Evolutionary conservation across 2,797 vertebrate species (phyloP), one percentile per base, ranked within the genome.

Genomic region (Syngnathus acus): DNA sequence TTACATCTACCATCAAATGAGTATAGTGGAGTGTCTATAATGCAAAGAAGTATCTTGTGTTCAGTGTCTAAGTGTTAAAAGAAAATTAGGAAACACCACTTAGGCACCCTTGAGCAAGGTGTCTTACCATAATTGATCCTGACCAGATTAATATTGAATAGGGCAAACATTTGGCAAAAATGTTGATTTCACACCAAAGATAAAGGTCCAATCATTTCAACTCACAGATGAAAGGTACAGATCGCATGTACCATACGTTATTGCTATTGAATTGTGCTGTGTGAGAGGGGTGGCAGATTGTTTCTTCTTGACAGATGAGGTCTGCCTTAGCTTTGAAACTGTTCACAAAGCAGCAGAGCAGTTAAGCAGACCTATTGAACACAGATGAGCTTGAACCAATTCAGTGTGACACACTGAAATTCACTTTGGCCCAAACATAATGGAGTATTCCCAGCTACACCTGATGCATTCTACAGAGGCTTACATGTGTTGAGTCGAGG

Each of bases 361-460:
- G 84, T 90, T 85, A 87, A 87, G 85, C 86, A 83, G 80, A 84
- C 75, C 84, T 77, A 85, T 86, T 85, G 87, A 87, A 83, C 82
- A 84, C 80, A 84, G 78, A 75, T 73, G 62, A 79, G 83, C 82
- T 87, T 85, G 85, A 87, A 85, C 84, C 86, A 84, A 90, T 89
- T 88, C 82, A 76, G 69, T 62, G 73, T 72, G 82, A 87, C 86
- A 88, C 78, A 84, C 76, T 73, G 81, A 86, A 86, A 86, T 85
- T 85, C 82, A 87, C 79, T 78, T 77, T 76, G 77, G 82, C 73
- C 72, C 71, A 71, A 76, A 77, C 68, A 77, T 89, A 87, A 90
- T 89, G 77, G 86, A 89, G 81, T 88, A 74, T 64, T 79, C 71
- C 70, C 74, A 9, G 9, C 71, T 65, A 75, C 86, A 90, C 88